A percentile compares a stretch with the other conserved stretches of the same genome.
Conservation (phyloP, 2,797 vertebrate species). For the Gila robusta region DNA sequence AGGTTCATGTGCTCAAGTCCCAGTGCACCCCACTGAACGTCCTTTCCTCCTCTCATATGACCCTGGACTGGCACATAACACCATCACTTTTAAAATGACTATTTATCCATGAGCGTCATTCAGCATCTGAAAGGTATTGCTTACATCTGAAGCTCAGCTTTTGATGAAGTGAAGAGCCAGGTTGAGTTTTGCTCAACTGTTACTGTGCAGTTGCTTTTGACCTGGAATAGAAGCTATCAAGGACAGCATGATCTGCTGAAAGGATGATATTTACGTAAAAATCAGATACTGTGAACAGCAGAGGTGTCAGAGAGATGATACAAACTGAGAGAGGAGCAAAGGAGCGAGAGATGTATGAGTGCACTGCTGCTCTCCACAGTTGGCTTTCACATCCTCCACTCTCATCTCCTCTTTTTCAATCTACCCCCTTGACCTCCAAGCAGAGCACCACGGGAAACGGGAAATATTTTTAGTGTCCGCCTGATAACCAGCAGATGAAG, state of each 20-base stretch:
- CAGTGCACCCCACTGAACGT: not conserved
- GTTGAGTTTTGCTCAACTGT: not conserved
- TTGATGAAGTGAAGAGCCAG: not conserved
- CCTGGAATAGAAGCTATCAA: slow-evolving; percentile 12
- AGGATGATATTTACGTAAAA: slow-evolving; percentile 14
- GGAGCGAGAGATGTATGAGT: slow-evolving; percentile 29
- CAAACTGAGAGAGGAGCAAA: slow-evolving; percentile 29
- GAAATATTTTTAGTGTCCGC: slow-evolving; percentile 55
- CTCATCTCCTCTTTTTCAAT: slow-evolving; percentile 40
- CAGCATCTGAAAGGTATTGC: not conserved
- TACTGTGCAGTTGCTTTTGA: not conserved
- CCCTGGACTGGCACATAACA: not conserved
- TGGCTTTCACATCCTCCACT: slow-evolving; percentile 42
- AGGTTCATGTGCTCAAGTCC: slow-evolving; percentile 8
- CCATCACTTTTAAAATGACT: not conserved
- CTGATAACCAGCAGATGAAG: slow-evolving; percentile 42
- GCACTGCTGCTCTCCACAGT: slow-evolving; percentile 41
- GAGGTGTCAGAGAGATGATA: slow-evolving; percentile 2
- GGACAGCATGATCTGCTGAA: not conserved
- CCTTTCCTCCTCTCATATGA: slow-evolving; percentile 2
- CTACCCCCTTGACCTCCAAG: slow-evolving; percentile 45
- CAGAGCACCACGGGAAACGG: slow-evolving; percentile 38
- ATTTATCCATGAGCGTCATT: not conserved
- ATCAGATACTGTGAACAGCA: slow-evolving; percentile 1
- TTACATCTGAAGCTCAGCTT: not conserved